Base-by-base conservation (phyloP, 2,113 vertebrate species). In the Platichthys flesus region DNA sequence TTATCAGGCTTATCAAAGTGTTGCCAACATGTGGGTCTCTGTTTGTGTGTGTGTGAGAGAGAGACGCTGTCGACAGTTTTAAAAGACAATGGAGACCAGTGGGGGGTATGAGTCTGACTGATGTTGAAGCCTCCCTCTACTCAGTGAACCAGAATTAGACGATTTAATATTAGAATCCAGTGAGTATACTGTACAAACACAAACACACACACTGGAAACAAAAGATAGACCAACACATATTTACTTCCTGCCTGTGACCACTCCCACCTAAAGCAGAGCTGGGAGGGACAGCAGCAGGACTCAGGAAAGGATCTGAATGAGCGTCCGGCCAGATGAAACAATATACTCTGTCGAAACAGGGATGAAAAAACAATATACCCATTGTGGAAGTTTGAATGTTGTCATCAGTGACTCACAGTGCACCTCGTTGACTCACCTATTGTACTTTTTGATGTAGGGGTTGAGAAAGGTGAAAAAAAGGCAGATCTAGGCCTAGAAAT, bases 81-180 rank as follows among this genome's bases (percentile, higher is more conserved):
- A 12, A 42, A 55, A 71, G 59, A 89, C 91, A 90, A 88, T 85
- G 71, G 86, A 76, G 23, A 47, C n/a, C 62, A 42, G 54, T 21
- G 54, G 76, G 37, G 47, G 2, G 8, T 63, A 66, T 83, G 54
- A 82, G 66, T 85, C 62, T 8, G 47, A 45, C 66, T 76, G 70
- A 81, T 67, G 52, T 85, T 60, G 68, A 66, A 74, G 67, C 60
- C 37, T 68, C 62, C 55, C 37, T 59, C 18, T 54, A 45, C 61
- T 49, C 31, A 45, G 14, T 59, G 26, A 63, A 70, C 72, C 75
- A 79, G 59, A 85, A 85, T 84, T 74, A 84, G 80, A 71, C n/a
- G 40, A 45, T 72, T 77, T 83, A 72, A 85, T 90, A 81, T 76
- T 78, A 85, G 69, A 71, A 79, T 66, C 67, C 40, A 45, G 3